Percentiles rank a stretch among this genome's conserved stretches.
These are phyloP conservation scores for Homarus gammarus DNA, from an alignment of 2,888 invertebrate species.

Conservation along the genomic window DNA sequence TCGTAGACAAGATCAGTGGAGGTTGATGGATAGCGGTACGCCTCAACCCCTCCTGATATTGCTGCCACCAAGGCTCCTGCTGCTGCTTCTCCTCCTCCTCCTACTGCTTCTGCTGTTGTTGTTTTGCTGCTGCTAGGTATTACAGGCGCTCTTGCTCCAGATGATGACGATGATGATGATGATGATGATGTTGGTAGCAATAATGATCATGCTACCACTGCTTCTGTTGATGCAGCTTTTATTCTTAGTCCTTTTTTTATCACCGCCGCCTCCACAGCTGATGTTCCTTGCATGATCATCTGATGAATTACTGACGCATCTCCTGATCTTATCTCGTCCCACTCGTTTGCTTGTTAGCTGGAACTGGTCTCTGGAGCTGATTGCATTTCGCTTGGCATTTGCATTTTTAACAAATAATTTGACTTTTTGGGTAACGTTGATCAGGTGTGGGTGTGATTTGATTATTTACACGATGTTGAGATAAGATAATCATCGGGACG, in stretches of 20 bases:
- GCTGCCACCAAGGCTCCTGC: neutral
- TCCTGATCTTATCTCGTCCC: constrained; percentile 13
- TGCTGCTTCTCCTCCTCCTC: neutral
- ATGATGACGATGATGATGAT: neutral
- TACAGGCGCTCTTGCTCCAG: neutral
- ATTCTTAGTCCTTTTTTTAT: neutral
- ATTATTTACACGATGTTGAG: neutral
- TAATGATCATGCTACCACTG: neutral
- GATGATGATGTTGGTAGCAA: too few species aligned
- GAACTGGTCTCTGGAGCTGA: neutral
- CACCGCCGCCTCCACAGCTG: neutral
- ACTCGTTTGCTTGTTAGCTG: constrained; percentile 17
- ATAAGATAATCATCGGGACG: neutral
- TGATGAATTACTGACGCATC: constrained; percentile 1
- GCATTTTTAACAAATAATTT: neutral
- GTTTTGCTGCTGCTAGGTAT: neutral
- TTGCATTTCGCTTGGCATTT: neutral
- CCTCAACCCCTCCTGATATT: neutral
- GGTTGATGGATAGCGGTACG: constrained; percentile 34
- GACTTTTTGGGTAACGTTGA: neutral
- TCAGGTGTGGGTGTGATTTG: neutral
- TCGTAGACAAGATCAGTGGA: constrained; percentile 45
- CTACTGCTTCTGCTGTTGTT: neutral
- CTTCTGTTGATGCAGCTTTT: neutral
- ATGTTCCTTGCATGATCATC: neutral